These are phyloP conservation scores for Euphydryas editha DNA, from an alignment of 2,888 invertebrate species.

Conservation along the genomic window DNA sequence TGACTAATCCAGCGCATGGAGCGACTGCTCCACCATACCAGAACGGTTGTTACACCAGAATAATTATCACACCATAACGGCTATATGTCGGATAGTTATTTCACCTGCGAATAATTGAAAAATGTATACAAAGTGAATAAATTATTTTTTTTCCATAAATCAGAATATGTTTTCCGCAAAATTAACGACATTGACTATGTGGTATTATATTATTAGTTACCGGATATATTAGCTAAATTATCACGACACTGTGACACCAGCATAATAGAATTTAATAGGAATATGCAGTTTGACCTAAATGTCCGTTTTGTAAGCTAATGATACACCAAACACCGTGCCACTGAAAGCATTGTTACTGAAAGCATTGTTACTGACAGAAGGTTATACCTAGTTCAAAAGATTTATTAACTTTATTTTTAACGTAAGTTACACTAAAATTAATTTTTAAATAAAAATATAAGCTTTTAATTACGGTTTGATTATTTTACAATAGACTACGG, in stretches of 20 bases:
- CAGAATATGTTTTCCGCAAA: constrained; percentile 11
- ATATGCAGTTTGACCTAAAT: constrained; percentile 61
- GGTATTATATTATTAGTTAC: constrained; percentile 19
- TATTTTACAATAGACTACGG: too few species aligned
- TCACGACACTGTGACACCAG: constrained; percentile 20
- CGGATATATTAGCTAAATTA: constrained; percentile 25
- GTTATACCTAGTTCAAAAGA: not conserved
- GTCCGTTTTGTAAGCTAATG: constrained; percentile 61
- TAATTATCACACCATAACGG: too few species aligned
- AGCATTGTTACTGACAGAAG: not conserved
- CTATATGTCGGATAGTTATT: too few species aligned
- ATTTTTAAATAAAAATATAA: not conserved
- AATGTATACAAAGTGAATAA: not conserved
- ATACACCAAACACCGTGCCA: constrained; percentile 44
- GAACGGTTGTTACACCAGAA: too few species aligned
- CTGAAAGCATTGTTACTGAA: not conserved
- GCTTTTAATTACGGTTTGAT: not conserved
- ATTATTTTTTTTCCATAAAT: not conserved
- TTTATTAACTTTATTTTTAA: not conserved
- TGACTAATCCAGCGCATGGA: too few species aligned
- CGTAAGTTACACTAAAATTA: not conserved
- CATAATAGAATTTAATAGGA: constrained; percentile 27
- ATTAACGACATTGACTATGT: not conserved
- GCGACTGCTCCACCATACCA: too few species aligned
- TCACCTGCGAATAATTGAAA: not conserved